Evolutionary conservation across 1,140 invertebrate species (phyloP).

Genomic region (Leptinotarsa undecemlineata): DNA sequence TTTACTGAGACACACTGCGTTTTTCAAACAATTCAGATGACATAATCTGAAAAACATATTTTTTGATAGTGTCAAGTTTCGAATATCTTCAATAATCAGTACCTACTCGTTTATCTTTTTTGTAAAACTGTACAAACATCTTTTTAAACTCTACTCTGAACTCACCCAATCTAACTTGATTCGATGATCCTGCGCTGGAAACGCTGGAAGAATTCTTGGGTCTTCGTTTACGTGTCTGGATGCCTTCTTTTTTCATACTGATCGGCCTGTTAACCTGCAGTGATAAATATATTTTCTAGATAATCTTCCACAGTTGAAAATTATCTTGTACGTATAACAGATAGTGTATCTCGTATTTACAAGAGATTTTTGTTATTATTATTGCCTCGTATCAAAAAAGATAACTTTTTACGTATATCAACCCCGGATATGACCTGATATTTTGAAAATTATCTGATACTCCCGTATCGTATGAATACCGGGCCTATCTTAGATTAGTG

Average conservation of each 20-base stretch:
- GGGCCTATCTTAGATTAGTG: slow-evolving; percentile 35
- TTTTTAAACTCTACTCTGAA: not conserved
- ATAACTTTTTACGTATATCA: slow-evolving; percentile 35
- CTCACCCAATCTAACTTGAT: slow-evolving; percentile 37
- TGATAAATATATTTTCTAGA: slow-evolving; percentile 24
- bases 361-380: slow-evolving; percentile 37
- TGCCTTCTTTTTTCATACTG: slow-evolving; percentile 95
- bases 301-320: slow-evolving; percentile 29
- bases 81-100: too few species aligned
- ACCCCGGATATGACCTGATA: slow-evolving; percentile 37
- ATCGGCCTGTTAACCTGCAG: slow-evolving; percentile 81
- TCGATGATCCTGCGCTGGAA: slow-evolving; percentile 1
- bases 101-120: not conserved
- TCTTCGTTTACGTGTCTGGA: slow-evolving; percentile 90
- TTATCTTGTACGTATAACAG: slow-evolving; percentile 36
- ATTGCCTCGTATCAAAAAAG: slow-evolving; percentile 37
- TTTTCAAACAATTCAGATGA: not conserved
- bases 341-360: slow-evolving; percentile 43
- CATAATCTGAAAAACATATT: not conserved
- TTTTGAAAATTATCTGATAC: slow-evolving; percentile 33
- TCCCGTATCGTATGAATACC: slow-evolving; percentile 17
- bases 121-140: not conserved
- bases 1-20: too few species aligned
- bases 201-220: slow-evolving; percentile 63
- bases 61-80: not conserved